Percentiles rank a stretch among this genome's conserved stretches.
These are phyloP conservation scores for Uria lomvia DNA, from an alignment of 2,113 vertebrate species.

Conservation along the genomic window DNA sequence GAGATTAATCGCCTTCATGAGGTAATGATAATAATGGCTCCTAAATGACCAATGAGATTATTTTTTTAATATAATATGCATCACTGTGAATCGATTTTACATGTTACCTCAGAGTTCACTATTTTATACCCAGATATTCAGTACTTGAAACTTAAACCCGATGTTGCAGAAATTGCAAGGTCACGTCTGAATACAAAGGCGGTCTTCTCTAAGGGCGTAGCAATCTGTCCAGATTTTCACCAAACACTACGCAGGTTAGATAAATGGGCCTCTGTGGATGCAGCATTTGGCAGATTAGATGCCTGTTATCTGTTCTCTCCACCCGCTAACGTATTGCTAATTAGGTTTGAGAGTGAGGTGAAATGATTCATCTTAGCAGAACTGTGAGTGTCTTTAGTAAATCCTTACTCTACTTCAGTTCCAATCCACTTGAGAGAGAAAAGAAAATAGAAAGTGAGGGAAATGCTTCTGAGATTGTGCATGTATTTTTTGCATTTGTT, in stretches of 20 bases:
- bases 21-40: neutral
- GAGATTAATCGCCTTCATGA: neutral
- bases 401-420: slow-evolving; percentile 17
- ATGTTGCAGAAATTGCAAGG: slow-evolving; percentile 25
- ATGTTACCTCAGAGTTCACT: neutral
- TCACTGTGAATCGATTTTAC: neutral
- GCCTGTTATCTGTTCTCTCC: slow-evolving; percentile 54
- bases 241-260: neutral
- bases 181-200: neutral
- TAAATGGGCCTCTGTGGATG: slow-evolving; percentile 49
- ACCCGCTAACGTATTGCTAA: slow-evolving; percentile 58
- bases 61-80: neutral
- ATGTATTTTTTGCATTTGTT: neutral
- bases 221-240: slow-evolving; percentile 52
- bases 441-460: neutral
- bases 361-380: slow-evolving; percentile 57
- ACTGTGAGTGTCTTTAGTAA: slow-evolving; percentile 30
- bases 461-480: neutral
- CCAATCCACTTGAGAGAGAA: neutral
- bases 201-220: neutral
- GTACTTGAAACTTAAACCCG: neutral
- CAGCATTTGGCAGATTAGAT: slow-evolving; percentile 55
- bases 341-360: slow-evolving; percentile 46
- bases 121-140: neutral
- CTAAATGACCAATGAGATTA: neutral